Evolutionary conservation across 2,888 invertebrate species (phyloP), one percentile per base, ranked within the genome.

Genomic region (Caenorhabditis uteleia): DNA sequence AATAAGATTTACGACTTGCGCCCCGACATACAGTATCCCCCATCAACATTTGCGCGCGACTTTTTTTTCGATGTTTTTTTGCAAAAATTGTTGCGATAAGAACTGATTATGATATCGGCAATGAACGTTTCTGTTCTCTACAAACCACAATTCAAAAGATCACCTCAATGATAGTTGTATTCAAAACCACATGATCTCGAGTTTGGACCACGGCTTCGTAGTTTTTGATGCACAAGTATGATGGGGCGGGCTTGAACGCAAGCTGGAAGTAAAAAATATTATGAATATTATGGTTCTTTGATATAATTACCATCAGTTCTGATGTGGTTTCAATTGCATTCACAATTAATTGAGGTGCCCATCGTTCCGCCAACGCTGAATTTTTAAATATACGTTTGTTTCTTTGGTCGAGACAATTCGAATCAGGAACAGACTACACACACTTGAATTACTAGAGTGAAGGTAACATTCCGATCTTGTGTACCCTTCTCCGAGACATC

Each of bases 311-410:
- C 43, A 43, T 43, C 4, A 56, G 33, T 12, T 51, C 50, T 3
- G 56, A 47, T 20, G 50, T 48, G 1, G 51, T 36, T 44, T 56
- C 53, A 45, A 43, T 48, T 3, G 53, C 39, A 39, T 62, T 44
- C 7, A 51, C 51, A 14, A 49, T 55, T 47, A 62, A 46, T 40
- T 44, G 46, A 3, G 61, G 61, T 50, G 55, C 55, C 61, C 61
- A 61, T 50, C 50, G 38, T 21, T 55, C 50, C 8, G 55, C 61
- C 43, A 61, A 47, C 31, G 45, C 61, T 61, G 54, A 36, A 58
- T 49, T 25, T 42, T 18, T 40, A 8, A 48, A 47, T 31, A 31
- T 31, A 48, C 26, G 45, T 43, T 38, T 29, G 38, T 36, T 27
- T 29, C 12, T 23, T 23, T 16, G 18, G 18, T 16, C n/a, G n/a